phyloP scores from a whole-genome alignment of 2,113 vertebrate species.

The Mustela nigripes region DNA sequence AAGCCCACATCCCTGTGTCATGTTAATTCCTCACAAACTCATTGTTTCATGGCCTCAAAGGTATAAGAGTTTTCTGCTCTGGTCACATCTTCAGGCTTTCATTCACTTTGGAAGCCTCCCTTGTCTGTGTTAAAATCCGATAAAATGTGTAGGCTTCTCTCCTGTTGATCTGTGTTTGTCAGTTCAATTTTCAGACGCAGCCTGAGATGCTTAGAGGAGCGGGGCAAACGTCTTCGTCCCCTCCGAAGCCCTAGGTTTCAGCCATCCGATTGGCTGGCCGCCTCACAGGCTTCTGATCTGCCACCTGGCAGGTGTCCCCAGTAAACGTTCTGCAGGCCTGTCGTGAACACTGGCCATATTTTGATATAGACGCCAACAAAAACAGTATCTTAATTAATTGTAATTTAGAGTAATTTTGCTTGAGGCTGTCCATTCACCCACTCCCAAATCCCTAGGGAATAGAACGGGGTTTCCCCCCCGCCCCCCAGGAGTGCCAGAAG shows the following conservation, averaged over 20 bases:
- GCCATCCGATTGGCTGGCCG: neutral
- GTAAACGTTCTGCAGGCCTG: slow-evolving; percentile 54
- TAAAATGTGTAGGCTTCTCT: neutral
- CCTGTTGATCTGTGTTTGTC: neutral
- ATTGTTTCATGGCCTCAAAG: neutral
- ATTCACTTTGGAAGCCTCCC: neutral
- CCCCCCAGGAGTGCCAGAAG: neutral
- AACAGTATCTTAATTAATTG: slow-evolving; percentile 60
- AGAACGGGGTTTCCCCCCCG: neutral
- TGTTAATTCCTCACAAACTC: neutral
- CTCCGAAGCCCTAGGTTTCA: neutral
- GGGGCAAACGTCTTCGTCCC: neutral
- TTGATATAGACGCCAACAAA: slow-evolving; percentile 64
- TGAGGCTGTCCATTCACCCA: neutral
- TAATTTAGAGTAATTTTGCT: slow-evolving; percentile 65
- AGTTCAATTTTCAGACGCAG: neutral
- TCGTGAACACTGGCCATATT: neutral
- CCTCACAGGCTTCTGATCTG: slow-evolving; percentile 64
- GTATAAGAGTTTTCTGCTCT: neutral
- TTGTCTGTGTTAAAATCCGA: neutral
- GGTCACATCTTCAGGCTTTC: neutral
- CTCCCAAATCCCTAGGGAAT: slow-evolving; percentile 36
- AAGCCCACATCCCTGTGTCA: neutral
- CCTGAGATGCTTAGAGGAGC: neutral
- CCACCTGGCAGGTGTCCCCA: slow-evolving; percentile 7